Base-by-base conservation (phyloP, 1,140 invertebrate species). In the Zophobas atratus region DNA sequence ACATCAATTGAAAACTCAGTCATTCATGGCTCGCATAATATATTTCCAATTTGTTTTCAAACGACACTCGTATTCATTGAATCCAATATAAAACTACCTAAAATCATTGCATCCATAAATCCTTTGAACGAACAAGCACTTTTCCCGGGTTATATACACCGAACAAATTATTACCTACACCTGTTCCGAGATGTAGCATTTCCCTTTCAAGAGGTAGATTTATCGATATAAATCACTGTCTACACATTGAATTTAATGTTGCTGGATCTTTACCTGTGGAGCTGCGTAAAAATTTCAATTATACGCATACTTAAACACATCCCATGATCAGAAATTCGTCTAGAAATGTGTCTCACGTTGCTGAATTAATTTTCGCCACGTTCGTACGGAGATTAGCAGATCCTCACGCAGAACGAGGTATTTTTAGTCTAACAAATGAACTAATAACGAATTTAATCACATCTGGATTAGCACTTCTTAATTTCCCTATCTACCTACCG, bases 161-260 rank as follows among this genome's bases (percentile, higher is more conserved):
- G 38, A 43, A 67, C 60, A 43, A 67, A 67, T 67, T 67, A 67
- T 46, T 67, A 20, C 20, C 20, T 20, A 43, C 32, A 67, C 1
- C 60, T 43, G 60, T 20, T 20, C 20, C 33, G n/a, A 67, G 38
- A 8, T 39, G 56, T 38, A 60, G 38, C 56, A 60, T 60, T 67
- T 43, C 43, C 8, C 39, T 67, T 67, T 67, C 60, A 67, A 33
- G 8, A 43, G 8, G 38, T 20, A 39, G n/a, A 20, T 67, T 41
- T 43, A 46, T 67, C 43, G 41, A 67, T 39, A 67, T 67, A 67
- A 67, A 67, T 67, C 60, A 36, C 38, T 43, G 60, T 67, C 60
- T 67, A 1, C 60, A 67, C 5, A 38, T 63, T 39, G 20, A 20
- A 20, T 20, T 20, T 20, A 20, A 20, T 20, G 20, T 20, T 20